These are phyloP conservation scores for Larimichthys crocea DNA, from an alignment of 2,113 vertebrate species.

Conservation along the genomic window DNA sequence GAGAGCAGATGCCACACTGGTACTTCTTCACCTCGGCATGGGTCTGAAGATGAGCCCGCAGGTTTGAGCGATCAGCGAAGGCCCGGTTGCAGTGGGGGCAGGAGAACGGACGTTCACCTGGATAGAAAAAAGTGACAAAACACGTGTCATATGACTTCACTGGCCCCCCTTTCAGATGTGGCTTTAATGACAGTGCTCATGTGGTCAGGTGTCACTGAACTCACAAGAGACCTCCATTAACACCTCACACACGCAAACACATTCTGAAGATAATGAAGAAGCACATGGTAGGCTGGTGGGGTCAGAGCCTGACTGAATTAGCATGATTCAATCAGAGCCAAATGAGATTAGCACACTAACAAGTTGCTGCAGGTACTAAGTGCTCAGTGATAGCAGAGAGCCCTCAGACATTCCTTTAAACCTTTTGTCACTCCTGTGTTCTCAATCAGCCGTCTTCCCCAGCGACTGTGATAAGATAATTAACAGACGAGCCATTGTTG, in stretches of 20 bases:
- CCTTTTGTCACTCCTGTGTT: slow-evolving; percentile 64
- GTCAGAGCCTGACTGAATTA: slow-evolving; percentile 74
- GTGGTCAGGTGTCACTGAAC: slow-evolving; percentile 12
- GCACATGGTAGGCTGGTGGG: slow-evolving; percentile 61
- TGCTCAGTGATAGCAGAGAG: slow-evolving; percentile 61
- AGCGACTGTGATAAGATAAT: slow-evolving; percentile 73
- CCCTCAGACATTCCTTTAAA: slow-evolving; percentile 58
- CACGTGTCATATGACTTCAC: slow-evolving; percentile 10
- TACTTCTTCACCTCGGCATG: slow-evolving; percentile 98
- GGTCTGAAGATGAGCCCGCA: slow-evolving; percentile 97
- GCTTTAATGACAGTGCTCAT: not conserved
- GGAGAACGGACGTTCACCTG: slow-evolving; percentile 97
- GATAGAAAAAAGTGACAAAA: slow-evolving; percentile 28
- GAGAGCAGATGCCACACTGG: slow-evolving; percentile 92
- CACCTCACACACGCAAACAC: slow-evolving; percentile 56
- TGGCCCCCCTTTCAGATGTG: slow-evolving; percentile 3
- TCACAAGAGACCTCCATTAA: slow-evolving; percentile 54
- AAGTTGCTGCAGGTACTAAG: slow-evolving; percentile 73
- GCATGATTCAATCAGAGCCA: slow-evolving; percentile 77
- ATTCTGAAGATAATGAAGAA: slow-evolving; percentile 64
- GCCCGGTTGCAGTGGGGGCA: slow-evolving; percentile 96
- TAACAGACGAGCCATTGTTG: slow-evolving; percentile 66
- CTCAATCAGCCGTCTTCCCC: slow-evolving; percentile 48
- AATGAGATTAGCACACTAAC: slow-evolving; percentile 78
- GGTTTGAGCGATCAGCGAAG: slow-evolving; percentile 97